A percentile compares a stretch with the other conserved stretches of the same genome.
phyloP scores from a whole-genome alignment of 2,113 vertebrate genomes.

The Chlorocebus sabaeus region DNA sequence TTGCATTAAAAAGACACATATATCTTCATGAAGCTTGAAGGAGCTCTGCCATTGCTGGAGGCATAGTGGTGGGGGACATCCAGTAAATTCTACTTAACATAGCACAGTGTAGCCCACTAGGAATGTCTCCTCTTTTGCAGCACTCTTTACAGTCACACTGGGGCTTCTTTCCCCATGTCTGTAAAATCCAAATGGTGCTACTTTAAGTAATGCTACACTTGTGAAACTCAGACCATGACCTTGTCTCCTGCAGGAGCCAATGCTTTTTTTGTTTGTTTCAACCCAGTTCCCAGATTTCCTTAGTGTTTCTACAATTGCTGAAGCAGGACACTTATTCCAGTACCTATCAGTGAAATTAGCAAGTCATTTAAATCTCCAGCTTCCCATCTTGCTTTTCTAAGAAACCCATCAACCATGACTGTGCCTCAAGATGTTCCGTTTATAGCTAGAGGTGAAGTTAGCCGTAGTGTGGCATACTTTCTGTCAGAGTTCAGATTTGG shows the following conservation, averaged over 20 bases:
- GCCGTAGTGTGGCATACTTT: neutral
- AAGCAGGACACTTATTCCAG: neutral
- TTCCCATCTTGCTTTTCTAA: neutral
- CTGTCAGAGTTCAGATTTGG: neutral
- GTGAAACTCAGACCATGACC: slow-evolving; percentile 25
- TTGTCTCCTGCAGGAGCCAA: neutral
- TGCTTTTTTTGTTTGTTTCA: neutral
- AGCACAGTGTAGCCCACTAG: slow-evolving; percentile 2
- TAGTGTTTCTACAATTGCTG: neutral
- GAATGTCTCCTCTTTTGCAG: neutral
- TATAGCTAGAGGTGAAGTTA: neutral
- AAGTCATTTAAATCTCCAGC: neutral
- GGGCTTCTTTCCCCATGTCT: neutral
- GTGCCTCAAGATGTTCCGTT: neutral
- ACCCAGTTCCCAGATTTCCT: neutral
- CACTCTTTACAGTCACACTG: neutral
- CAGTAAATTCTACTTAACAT: neutral
- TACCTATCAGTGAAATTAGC: neutral
- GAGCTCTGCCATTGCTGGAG: neutral
- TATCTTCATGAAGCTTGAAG: neutral
- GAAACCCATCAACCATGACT: neutral
- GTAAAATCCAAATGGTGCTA: neutral
- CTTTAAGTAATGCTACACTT: neutral
- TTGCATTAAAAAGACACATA: neutral
- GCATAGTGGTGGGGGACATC: neutral